A percentile compares a stretch with the other conserved stretches of the same genome.
Conservation (phyloP, 2,797 vertebrate species). For the Catamblyrhynchus diadema region DNA sequence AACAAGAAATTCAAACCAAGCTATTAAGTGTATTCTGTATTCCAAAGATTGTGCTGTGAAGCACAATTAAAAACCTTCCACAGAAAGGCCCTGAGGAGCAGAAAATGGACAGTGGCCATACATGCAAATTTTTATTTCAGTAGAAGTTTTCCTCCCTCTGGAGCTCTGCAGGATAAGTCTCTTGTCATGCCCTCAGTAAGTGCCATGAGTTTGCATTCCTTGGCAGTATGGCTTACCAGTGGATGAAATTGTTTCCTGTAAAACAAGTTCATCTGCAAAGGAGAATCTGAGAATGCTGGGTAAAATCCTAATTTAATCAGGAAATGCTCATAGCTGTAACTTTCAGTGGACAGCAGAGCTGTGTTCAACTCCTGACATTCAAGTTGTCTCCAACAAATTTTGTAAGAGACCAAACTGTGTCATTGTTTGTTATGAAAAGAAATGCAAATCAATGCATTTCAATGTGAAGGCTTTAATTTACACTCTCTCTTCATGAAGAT, state of each 20-base stretch:
- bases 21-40: not conserved
- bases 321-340: not conserved
- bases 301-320: not conserved
- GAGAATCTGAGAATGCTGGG: not conserved
- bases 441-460: constrained; percentile 51
- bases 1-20: not conserved
- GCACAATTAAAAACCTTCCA: not conserved
- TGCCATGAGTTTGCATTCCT: not conserved
- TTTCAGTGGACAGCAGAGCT: not conserved
- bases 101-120: not conserved
- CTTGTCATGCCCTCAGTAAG: not conserved
- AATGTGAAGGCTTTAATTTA: constrained; percentile 66
- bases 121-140: not conserved
- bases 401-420: not conserved
- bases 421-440: constrained; percentile 37
- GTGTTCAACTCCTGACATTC: constrained; percentile 17
- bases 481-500: constrained; percentile 21
- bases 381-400: not conserved
- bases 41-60: not conserved
- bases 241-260: not conserved
- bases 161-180: not conserved
- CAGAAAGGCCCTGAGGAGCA: not conserved
- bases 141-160: not conserved
- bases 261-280: not conserved
- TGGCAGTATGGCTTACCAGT: not conserved